Conservation (phyloP, 1,140 invertebrate genomes). For the Trialeurodes vaporariorum region DNA sequence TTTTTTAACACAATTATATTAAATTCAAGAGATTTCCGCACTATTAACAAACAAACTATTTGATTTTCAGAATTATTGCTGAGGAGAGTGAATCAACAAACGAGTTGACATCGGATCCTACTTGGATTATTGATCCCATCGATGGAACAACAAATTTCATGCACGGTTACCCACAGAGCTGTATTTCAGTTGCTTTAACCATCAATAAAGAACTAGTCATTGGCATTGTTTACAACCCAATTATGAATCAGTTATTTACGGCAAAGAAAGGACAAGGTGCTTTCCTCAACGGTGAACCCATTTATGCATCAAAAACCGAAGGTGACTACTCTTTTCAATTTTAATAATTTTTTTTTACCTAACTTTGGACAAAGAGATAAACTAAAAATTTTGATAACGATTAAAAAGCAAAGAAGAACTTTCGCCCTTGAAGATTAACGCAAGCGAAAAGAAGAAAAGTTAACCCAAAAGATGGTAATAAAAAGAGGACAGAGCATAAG, state of each 20-base stretch:
- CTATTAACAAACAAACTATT: too few species aligned
- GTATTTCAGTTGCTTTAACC: slow-evolving; percentile 54
- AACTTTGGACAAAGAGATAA: too few species aligned
- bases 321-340: slow-evolving; percentile 33
- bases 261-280: slow-evolving; percentile 77
- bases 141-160: slow-evolving; percentile 90
- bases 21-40: too few species aligned
- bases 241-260: slow-evolving; percentile 75
- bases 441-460: too few species aligned
- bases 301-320: slow-evolving; percentile 56
- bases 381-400: too few species aligned
- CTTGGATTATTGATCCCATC: slow-evolving; percentile 94
- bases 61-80: slow-evolving; percentile 90
- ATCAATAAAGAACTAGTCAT: slow-evolving; percentile 45
- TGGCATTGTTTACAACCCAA: slow-evolving; percentile 84
- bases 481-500: too few species aligned
- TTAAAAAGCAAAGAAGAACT: too few species aligned
- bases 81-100: slow-evolving; percentile 78
- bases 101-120: slow-evolving; percentile 74
- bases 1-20: too few species aligned
- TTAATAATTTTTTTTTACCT: too few species aligned
- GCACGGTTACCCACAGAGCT: slow-evolving; percentile 68
- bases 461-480: too few species aligned
- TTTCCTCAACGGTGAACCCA: slow-evolving; percentile 67
- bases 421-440: too few species aligned